phyloP scores from a whole-genome alignment of 2,113 vertebrate genomes.

The Oryzias celebensis region DNA sequence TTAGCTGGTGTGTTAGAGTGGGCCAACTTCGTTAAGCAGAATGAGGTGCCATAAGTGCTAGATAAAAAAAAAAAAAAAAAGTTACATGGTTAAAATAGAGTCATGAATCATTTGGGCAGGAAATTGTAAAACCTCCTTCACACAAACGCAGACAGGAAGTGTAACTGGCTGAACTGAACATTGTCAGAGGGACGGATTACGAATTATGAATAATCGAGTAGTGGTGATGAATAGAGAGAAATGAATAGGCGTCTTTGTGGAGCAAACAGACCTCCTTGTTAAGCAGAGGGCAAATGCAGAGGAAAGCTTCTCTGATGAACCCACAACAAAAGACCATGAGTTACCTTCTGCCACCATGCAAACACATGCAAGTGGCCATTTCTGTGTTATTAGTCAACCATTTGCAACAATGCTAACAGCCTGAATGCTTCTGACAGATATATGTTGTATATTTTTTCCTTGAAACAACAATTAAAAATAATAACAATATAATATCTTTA shows the following conservation, averaged over 20 bases:
- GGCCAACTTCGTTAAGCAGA: background rate
- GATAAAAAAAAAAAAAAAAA: conserved; percentile 5
- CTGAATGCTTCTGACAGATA: background rate
- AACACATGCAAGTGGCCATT: conserved; percentile 1
- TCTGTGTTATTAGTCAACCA: conserved; percentile 1
- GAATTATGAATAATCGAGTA: conserved; percentile 67
- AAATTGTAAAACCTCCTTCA: conserved; percentile 31
- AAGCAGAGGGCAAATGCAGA: conserved; percentile 39
- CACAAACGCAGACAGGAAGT: conserved; percentile 37
- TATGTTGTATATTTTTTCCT: no score
- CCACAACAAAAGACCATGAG: conserved; percentile 25
- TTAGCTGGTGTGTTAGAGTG: conserved; percentile 24
- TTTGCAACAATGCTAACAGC: background rate
- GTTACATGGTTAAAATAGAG: conserved; percentile 21
- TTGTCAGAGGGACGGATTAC: conserved; percentile 47
- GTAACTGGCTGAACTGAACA: conserved; percentile 55
- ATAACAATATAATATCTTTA: background rate
- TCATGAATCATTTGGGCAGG: conserved; percentile 22
- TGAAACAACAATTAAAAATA: background rate
- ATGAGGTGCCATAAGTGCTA: conserved; percentile 3
- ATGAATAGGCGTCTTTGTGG: conserved; percentile 67
- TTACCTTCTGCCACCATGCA: conserved; percentile 9
- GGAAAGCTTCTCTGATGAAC: conserved; percentile 34
- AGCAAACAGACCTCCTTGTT: conserved; percentile 53
- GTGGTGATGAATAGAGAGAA: conserved; percentile 48